Conservation (phyloP, 2,888 invertebrate species). For the Tenthredo notha region DNA sequence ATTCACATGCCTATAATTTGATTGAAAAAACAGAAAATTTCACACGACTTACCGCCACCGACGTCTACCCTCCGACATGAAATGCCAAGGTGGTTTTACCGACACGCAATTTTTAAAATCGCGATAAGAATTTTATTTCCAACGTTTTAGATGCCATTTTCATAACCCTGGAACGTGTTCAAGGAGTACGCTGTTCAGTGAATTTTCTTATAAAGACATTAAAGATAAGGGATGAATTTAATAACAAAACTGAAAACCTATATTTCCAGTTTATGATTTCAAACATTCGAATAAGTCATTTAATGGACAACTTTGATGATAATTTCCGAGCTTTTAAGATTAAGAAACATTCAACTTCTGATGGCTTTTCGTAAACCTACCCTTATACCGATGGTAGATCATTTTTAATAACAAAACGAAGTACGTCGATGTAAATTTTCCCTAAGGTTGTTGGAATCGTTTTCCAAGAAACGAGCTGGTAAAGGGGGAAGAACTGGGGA, state of each 20-base stretch:
- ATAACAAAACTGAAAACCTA: neutral
- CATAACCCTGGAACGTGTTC: neutral
- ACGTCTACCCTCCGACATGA: constrained; percentile 50
- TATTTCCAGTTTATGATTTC: neutral
- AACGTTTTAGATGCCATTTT: neutral
- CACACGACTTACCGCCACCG: neutral
- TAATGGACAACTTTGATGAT: too few relatives aligned
- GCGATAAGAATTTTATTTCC: neutral
- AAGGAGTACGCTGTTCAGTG: neutral
- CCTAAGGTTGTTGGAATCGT: constrained; percentile 28
- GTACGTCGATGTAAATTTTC: constrained; percentile 23
- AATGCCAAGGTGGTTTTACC: neutral
- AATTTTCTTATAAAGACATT: constrained; percentile 3
- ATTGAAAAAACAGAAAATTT: neutral
- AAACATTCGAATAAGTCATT: too few relatives aligned
- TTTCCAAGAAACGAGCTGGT: neutral
- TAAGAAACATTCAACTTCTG: neutral
- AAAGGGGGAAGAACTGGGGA: neutral
- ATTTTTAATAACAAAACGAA: neutral
- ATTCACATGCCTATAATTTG: neutral
- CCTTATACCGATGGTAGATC: neutral
- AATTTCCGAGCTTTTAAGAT: too few relatives aligned
- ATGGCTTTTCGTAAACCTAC: neutral
- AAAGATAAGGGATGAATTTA: neutral
- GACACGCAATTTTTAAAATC: constrained; percentile 22